Evolutionary conservation across 2,888 invertebrate genomes (phyloP).

Genomic region (Brachylomia viminalis): DNA sequence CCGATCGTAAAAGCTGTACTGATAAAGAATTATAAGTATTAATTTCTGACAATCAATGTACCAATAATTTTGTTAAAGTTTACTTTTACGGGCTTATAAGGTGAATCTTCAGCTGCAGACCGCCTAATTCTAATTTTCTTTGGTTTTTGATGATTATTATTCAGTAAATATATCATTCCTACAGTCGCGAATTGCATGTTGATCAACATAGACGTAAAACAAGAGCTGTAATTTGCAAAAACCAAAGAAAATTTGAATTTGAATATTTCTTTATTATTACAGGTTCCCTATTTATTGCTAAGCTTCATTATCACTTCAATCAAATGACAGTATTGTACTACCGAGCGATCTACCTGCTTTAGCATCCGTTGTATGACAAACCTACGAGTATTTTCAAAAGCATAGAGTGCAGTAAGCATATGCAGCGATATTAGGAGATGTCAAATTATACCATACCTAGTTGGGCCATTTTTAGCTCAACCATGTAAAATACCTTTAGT

Average conservation of each 20-base stretch:
- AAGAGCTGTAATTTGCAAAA: too few species aligned
- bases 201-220: too few species aligned
- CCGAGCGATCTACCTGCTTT: not conserved
- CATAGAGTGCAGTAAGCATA: not conserved
- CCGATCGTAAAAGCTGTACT: slow-evolving; percentile 48
- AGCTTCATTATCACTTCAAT: not conserved
- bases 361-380: not conserved
- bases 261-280: too few species aligned
- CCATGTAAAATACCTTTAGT: not conserved
- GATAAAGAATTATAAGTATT: slow-evolving; percentile 56
- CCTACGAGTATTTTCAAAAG: not conserved
- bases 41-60: slow-evolving; percentile 38
- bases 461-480: not conserved
- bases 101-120: too few species aligned
- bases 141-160: too few species aligned
- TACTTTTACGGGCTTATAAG: slow-evolving; percentile 32
- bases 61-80: slow-evolving; percentile 29
- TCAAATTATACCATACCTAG: not conserved
- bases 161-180: too few species aligned
- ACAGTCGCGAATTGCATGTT: too few species aligned
- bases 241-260: too few species aligned
- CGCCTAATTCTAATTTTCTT: too few species aligned
- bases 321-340: not conserved
- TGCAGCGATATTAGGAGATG: not conserved
- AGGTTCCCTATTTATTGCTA: not conserved